A percentile compares a stretch with the other conserved stretches of the same genome.
phyloP scores from a whole-genome alignment of 2,888 invertebrate genomes.

The Scaptomyza tumidula region DNA sequence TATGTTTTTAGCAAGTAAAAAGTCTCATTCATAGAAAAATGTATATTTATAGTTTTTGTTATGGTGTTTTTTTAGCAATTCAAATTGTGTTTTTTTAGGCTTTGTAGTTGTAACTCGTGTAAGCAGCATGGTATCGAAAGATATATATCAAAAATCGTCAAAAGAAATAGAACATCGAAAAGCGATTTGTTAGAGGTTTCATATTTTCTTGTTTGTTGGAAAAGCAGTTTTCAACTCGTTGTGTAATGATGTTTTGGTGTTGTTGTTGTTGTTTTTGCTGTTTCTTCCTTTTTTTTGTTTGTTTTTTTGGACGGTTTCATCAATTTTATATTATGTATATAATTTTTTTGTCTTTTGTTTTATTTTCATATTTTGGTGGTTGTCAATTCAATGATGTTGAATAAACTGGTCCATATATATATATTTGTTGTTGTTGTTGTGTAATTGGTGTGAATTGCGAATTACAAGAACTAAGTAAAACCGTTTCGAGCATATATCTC shows the following conservation, averaged over 20 bases:
- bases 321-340: slow-evolving; percentile 68
- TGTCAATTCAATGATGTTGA: slow-evolving; percentile 75
- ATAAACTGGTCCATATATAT: slow-evolving; percentile 72
- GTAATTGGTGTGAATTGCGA: slow-evolving; percentile 40
- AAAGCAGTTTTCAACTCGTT: slow-evolving; percentile 77
- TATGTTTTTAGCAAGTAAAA: slow-evolving; percentile 39
- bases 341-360: slow-evolving; percentile 44
- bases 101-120: slow-evolving; percentile 59
- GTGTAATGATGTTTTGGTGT: slow-evolving; percentile 43
- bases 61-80: slow-evolving; percentile 48
- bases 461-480: slow-evolving; percentile 55
- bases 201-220: slow-evolving; percentile 25
- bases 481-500: slow-evolving; percentile 37
- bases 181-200: slow-evolving; percentile 5
- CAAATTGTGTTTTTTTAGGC: slow-evolving; percentile 43
- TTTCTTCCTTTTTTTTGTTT: slow-evolving; percentile 43
- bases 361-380: slow-evolving; percentile 72
- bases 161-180: background rate
- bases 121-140: slow-evolving; percentile 56
- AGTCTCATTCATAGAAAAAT: slow-evolving; percentile 27
- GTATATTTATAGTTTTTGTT: background rate
- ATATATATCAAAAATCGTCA: slow-evolving; percentile 33
- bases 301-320: slow-evolving; percentile 70
- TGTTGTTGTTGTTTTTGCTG: slow-evolving; percentile 49
- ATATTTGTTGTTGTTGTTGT: slow-evolving; percentile 38